Percentiles rank a stretch among this genome's conserved stretches.
Evolutionary conservation across 2,113 vertebrate species (phyloP).

Genomic region (Pelobates fuscus): DNA sequence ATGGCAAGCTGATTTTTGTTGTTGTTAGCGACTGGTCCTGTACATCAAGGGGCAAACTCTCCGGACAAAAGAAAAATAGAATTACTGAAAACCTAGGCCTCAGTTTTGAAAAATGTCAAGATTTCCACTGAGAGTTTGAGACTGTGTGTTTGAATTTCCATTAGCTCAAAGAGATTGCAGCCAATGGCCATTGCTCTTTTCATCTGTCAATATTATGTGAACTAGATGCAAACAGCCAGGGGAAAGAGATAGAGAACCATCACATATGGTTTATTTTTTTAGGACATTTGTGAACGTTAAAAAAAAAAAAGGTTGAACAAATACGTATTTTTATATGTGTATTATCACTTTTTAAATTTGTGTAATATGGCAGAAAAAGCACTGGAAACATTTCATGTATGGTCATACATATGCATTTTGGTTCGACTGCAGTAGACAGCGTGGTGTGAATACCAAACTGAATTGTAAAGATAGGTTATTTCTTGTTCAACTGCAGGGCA

Average conservation of each 20-base stretch:
- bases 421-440: not conserved
- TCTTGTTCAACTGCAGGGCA: not conserved
- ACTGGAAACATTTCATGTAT: conserved; percentile 25
- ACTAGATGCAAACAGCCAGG: conserved; percentile 18
- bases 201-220: conserved; percentile 37
- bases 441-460: conserved; percentile 28
- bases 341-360: conserved; percentile 16
- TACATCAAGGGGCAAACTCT: conserved; percentile 10
- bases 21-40: conserved; percentile 4
- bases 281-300: not conserved
- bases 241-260: not conserved
- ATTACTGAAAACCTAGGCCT: conserved; percentile 1
- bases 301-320: conserved; percentile 1
- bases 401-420: conserved; percentile 39
- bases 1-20: too few species aligned
- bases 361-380: conserved; percentile 5
- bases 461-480: not conserved
- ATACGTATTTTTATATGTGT: not conserved
- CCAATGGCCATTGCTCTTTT: not conserved
- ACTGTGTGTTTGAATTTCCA: conserved; percentile 29
- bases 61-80: conserved; percentile 46
- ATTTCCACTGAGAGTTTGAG: conserved; percentile 15
- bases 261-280: conserved; percentile 2
- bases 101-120: conserved; percentile 8
- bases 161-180: conserved; percentile 27